phyloP scores from a whole-genome alignment of 2,113 vertebrate genomes.

The Elanoides forficatus region DNA sequence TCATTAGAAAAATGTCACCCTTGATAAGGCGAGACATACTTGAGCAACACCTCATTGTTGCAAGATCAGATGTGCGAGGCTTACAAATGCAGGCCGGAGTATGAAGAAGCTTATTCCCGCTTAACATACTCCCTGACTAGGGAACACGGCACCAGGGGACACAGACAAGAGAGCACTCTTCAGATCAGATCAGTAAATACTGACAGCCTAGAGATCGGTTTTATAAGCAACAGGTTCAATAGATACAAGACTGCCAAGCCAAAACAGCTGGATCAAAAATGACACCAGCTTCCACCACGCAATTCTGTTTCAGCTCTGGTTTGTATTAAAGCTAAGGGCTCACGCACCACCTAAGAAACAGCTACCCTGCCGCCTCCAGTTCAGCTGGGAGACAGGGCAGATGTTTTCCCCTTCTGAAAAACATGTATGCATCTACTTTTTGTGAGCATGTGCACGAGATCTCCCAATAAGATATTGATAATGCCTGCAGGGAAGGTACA shows the following conservation, averaged over 20 bases:
- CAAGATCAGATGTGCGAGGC: neutral
- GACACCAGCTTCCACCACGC: neutral
- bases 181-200: neutral
- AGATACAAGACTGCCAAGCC: neutral
- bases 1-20: neutral
- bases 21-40: neutral
- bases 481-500: neutral
- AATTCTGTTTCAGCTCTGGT: neutral
- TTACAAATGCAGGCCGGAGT: neutral
- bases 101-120: neutral
- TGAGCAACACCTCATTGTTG: neutral
- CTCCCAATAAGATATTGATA: neutral
- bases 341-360: neutral
- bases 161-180: neutral
- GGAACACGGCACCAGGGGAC: neutral
- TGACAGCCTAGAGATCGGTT: neutral
- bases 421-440: neutral
- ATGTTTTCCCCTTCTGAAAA: neutral
- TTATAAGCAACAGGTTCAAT: neutral
- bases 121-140: fast-evolving
- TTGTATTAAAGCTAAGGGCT: neutral
- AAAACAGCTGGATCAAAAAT: neutral
- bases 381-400: neutral
- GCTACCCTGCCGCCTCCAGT: neutral
- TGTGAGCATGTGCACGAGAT: neutral